Conservation (phyloP, 2,797 vertebrate genomes). For the Hydrocynus forskahlii region DNA sequence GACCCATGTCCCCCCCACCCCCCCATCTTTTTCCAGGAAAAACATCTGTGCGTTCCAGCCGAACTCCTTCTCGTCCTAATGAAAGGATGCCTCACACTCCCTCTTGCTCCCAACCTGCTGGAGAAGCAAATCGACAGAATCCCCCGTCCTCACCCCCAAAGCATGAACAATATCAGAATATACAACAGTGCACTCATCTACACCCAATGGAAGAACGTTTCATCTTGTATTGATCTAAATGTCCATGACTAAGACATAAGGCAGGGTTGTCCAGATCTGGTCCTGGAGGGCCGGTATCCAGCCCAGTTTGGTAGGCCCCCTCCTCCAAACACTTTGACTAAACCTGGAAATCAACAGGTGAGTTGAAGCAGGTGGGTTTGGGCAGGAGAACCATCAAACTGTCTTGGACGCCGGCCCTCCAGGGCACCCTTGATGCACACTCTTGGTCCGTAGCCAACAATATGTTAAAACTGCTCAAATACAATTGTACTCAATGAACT, state of each 20-base stretch:
- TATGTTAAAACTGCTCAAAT: conserved; percentile 64
- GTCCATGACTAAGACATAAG: neutral
- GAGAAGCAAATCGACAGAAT: neutral
- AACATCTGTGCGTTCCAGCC: conserved; percentile 70
- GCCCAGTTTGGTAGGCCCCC: too few relatives aligned
- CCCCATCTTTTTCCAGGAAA: conserved; percentile 68
- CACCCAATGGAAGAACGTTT: neutral
- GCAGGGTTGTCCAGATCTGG: neutral
- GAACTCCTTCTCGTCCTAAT: conserved; percentile 39
- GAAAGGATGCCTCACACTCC: conserved; percentile 19
- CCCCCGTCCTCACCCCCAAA: neutral
- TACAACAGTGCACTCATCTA: neutral
- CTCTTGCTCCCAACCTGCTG: neutral
- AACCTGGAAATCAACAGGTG: too few relatives aligned
- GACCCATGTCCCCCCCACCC: too few relatives aligned
- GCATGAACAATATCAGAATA: neutral
- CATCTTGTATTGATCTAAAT: neutral
- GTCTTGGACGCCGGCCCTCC: too few relatives aligned
- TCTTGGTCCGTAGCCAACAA: too few relatives aligned
- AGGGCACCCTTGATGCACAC: too few relatives aligned
- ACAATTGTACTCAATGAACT: conserved; percentile 61
- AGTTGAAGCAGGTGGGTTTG: too few relatives aligned
- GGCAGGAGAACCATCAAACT: too few relatives aligned
- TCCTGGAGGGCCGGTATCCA: too few relatives aligned
- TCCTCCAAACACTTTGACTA: too few relatives aligned